Base-by-base conservation (phyloP, 2,888 invertebrate species). In the Drosophila flavopinicola region DNA sequence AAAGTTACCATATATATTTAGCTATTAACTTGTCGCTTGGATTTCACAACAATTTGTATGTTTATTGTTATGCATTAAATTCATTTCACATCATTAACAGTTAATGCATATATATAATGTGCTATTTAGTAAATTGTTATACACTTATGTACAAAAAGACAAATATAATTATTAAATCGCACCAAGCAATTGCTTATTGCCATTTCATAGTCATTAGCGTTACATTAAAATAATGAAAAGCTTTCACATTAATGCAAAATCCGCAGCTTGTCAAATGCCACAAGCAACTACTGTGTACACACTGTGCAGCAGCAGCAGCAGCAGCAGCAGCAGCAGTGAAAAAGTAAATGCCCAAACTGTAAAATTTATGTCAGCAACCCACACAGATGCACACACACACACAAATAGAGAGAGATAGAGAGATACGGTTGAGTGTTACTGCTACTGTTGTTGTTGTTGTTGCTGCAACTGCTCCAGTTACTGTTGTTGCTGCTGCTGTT, bases 201-300 rank as follows among this genome's bases (percentile, higher is more conserved):
- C 35, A 41, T 37, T 45, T 53, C 39, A 24, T 44, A 35, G 49
- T 66, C 54, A 60, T 60, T 70, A 66, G 41, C 25, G 57, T 44
- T 57, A 54, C 73, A 70, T 70, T 70, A 70, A 61, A 66, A 52
- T 66, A 73, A 70, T 73, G 73, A 73, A 73, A 73, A 73, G 70
- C 74, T 70, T 70, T 70, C 73, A 73, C 61, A 61, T 73, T 57
- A 66, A 73, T 61, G 61, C 60, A 45, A 73, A 70, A 73, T 73
- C 38, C 66, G 47, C 59, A 52, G 66, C 48, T 52, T 66, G 47
- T 66, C 69, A 60, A 69, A 71, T 32, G 52, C 52, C 66, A 53
- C n/a, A 29, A 49, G 48, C 45, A 65, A 41, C 44, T 44, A 47
- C 33, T 48, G 60, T 49, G 54, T 15, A 41, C 33, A 45, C 35